Percentiles rank a stretch among this genome's conserved stretches.
phyloP scores from a whole-genome alignment of 1,140 invertebrate genomes.

The Drosophila tani region DNA sequence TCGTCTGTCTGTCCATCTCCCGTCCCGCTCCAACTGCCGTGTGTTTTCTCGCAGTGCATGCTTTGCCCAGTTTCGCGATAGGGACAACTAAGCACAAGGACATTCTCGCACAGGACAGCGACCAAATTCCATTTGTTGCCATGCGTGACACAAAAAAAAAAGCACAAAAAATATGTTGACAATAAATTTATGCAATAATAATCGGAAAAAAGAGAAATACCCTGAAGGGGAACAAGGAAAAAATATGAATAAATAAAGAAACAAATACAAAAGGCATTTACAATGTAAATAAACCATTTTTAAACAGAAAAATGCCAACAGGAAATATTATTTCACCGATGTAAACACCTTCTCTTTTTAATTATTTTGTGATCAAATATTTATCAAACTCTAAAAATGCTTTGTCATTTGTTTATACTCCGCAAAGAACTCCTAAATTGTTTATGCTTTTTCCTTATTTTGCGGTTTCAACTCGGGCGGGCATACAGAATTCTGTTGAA shows the following conservation, averaged over 20 bases:
- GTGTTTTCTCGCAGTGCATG: constrained; percentile 9
- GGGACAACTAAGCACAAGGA: constrained; percentile 47
- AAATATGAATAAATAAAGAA: background rate
- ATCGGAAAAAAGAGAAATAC: constrained; percentile 12
- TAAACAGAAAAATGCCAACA: background rate
- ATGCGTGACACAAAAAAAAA: constrained; percentile 60
- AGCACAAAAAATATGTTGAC: constrained; percentile 36
- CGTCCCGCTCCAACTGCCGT: constrained; percentile 1
- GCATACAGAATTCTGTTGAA: constrained; percentile 69
- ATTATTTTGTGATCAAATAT: background rate
- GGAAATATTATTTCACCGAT: background rate
- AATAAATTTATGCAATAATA: constrained; percentile 70
- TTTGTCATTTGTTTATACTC: background rate
- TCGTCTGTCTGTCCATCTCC: constrained; percentile 23
- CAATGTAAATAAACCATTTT: too few relatives aligned
- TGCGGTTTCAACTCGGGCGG: constrained; percentile 25
- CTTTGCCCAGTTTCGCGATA: constrained; percentile 1
- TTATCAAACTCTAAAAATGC: background rate
- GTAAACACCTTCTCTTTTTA: background rate
- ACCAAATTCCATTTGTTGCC: constrained; percentile 44
- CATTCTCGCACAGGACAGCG: constrained; percentile 22
- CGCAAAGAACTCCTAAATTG: constrained; percentile 17
- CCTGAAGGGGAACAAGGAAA: background rate
- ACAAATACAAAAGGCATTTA: background rate
- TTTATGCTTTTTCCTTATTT: constrained; percentile 5